Base-by-base conservation (phyloP, 2,113 vertebrate genomes). In the Trinectes maculatus region DNA sequence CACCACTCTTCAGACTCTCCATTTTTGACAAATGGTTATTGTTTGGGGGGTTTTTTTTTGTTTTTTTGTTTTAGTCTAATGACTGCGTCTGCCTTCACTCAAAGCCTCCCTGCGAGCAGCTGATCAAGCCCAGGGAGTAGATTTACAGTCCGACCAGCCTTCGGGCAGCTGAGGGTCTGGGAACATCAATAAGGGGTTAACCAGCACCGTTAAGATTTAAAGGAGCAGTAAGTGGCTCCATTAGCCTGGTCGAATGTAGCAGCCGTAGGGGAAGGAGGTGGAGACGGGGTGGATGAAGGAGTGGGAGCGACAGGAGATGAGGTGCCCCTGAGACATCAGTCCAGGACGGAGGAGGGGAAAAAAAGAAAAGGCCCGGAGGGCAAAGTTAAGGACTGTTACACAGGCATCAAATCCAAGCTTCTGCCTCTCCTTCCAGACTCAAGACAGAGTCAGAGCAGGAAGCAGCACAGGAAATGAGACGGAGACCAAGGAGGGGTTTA, bases 151-250 rank as follows among this genome's bases (percentile, higher is more conserved):
- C 36, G 74, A 33, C 57, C 69, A 71, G 80, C 77, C 87, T 67
- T 72, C 82, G 71, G 80, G 81, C 83, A 74, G 82, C 84, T 57
- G 46, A 84, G 68, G 82, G 83, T 89, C 87, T 71, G 37, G 24
- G 69, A 74, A 80, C 83, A 88, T 92, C 90, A 90, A 91, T 90
- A 89, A 82, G 83, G 90, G 91, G 89, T 92, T 90, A 92, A 92
- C 85, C 85, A 90, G 85, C 77, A 78, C 87, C 44, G 86, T 88
- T 89, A 87, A 88, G 85, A 89, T 90, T 91, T 91, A 89, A 91
- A 91, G 85, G 85, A 80, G 75, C 78, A 87, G 87, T 89, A 92
- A 92, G 89, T 90, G 90, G 84, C 85, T 90, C 87, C 87, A 92
- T 92, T 91, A 92, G 84, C 75, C 79, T n/a, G 34, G 66, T 67